A percentile compares a stretch with the other conserved stretches of the same genome.
These are phyloP conservation scores for Ferrisia virgata DNA, from an alignment of 2,888 invertebrate genomes.

Conservation along the genomic window DNA sequence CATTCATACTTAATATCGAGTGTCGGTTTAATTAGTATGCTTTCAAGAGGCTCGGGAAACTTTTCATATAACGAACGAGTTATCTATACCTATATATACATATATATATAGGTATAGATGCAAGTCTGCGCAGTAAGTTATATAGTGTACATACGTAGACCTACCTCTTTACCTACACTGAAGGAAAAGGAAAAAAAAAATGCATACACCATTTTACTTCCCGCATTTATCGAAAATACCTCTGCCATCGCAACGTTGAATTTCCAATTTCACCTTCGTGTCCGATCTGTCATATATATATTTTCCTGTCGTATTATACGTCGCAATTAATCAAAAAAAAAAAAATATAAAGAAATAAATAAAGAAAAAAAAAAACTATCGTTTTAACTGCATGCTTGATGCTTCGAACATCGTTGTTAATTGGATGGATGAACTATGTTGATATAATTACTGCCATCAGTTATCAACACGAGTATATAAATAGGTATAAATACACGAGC, in stretches of 20 bases:
- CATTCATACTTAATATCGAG: neutral
- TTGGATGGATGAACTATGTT: neutral
- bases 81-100: no score
- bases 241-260: neutral
- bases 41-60: neutral
- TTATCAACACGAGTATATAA: neutral
- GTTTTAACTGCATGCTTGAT: neutral
- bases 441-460: slow-evolving; percentile 5
- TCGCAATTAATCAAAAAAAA: slow-evolving; percentile 1
- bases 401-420: neutral
- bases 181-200: neutral
- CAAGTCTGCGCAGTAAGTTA: neutral
- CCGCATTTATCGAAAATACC: slow-evolving; percentile 8
- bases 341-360: no score
- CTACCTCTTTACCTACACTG: no score
- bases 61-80: neutral
- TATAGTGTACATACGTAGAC: no score
- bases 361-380: neutral
- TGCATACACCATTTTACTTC: neutral
- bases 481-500: neutral
- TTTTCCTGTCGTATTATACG: neutral
- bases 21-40: slow-evolving; percentile 14
- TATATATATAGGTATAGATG: neutral
- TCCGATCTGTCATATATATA: neutral
- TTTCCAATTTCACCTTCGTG: slow-evolving; percentile 9